Conservation (phyloP, 1,140 invertebrate species). For the Dryas iulia region DNA sequence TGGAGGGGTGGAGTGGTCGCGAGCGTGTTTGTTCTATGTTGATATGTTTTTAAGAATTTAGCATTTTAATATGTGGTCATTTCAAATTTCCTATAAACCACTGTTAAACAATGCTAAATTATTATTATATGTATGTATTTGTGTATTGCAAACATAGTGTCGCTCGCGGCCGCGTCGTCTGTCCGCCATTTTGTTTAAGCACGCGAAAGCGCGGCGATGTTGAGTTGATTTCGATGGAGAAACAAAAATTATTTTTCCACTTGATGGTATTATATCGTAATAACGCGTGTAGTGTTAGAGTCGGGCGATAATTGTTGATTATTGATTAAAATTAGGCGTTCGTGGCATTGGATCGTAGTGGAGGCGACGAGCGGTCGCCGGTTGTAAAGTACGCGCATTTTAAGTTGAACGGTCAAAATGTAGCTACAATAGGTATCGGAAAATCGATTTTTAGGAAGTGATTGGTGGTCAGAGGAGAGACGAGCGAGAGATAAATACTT, state of each 20-base stretch:
- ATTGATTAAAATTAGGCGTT: slow-evolving; percentile 79
- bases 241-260: slow-evolving; percentile 79
- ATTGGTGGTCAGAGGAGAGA: too few relatives aligned
- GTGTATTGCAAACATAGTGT: neutral
- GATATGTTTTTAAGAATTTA: too few relatives aligned
- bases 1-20: slow-evolving; percentile 34
- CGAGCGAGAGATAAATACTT: too few relatives aligned
- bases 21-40: slow-evolving; percentile 11
- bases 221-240: slow-evolving; percentile 69
- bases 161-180: slow-evolving; percentile 26
- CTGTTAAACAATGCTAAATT: slow-evolving; percentile 20
- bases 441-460: too few relatives aligned
- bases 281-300: slow-evolving; percentile 74
- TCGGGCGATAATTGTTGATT: slow-evolving; percentile 78
- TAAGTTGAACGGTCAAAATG: too few relatives aligned
- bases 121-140: neutral
- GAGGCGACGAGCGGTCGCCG: too few relatives aligned
- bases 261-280: slow-evolving; percentile 70
- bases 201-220: slow-evolving; percentile 59
- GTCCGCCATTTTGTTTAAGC: slow-evolving; percentile 69
- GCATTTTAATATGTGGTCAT: neutral
- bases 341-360: slow-evolving; percentile 69
- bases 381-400: too few relatives aligned
- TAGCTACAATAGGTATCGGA: too few relatives aligned
- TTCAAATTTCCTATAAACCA: neutral